Evolutionary conservation across 35 echinoderm and acorn worm species (phyloP), one percentile per base, ranked within the genome.

Genomic region (Lytechinus pictus): DNA sequence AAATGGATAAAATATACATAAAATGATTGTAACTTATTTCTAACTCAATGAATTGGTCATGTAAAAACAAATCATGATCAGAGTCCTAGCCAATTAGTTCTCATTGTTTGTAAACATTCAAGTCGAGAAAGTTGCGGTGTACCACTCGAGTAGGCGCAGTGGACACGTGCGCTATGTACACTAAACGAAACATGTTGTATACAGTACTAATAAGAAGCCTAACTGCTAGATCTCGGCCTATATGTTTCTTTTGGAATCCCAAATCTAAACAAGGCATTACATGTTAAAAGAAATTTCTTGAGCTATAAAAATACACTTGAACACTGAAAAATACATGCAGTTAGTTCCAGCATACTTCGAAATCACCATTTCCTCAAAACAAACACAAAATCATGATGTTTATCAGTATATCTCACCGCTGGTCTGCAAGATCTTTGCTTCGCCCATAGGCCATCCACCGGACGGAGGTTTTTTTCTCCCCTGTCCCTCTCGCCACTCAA

Each of bases 381-480:
- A 79, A 79, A 24, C 16, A 79, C 19, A 24, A 79, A 79, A 79
- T 19, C 4, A 79, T 8, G 21, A 79, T 79, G 19, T 79, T 5
- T n/a, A 54, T 4, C 33, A 27, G 29, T 90, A 90, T 90, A 44
- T 93, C 54, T 93, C 54, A 93, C 92, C 92, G 92, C 92, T 93
- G 27, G 92, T 93, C 55, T 93, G 92, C 4, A 93, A 24, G 57
- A 93, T 93, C 28, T 93, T 93, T 6, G 92, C 92, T 57, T 93
- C 92, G 10, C 92, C 92, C 92, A 93, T 93, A 93, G 92, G 92
- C 92, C 92, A 93, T 93, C 92, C 92, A 93, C 92, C 92, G 54
- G 92, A 19, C 92, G 92, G 92, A 93, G 92, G 92, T 12, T 93
- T 93, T 57, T 93, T 93, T 54, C 24, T 93, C 53, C 92, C 92